Conservation (phyloP, 2,113 vertebrate genomes). For the Progne subis region DNA sequence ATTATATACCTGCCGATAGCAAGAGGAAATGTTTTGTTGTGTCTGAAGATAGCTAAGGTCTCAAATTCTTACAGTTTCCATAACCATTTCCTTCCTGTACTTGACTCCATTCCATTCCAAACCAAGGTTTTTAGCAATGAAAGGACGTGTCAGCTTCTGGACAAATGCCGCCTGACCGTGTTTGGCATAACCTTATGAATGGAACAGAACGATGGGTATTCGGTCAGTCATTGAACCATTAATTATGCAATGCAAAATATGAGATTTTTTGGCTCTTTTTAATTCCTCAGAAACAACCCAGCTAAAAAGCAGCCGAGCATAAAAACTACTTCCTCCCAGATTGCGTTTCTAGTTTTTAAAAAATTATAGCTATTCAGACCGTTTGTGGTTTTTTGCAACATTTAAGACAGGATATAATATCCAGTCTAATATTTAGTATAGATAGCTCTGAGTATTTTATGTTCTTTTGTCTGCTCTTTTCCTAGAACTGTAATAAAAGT, state of each 20-base stretch:
- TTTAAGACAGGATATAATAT: neutral
- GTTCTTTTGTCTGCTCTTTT: neutral
- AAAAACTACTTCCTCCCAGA: neutral
- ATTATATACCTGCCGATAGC: neutral
- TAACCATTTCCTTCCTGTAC: neutral
- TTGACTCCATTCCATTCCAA: neutral
- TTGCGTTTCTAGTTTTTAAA: neutral
- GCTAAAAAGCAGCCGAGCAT: neutral
- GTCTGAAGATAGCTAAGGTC: neutral
- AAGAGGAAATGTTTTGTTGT: neutral
- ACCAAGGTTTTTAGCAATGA: neutral
- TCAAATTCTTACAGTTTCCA: neutral
- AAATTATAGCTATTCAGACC: neutral
- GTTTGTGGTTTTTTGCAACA: fast-evolving
- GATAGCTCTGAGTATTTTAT: neutral
- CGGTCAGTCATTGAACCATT: neutral
- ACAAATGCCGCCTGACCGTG: neutral
- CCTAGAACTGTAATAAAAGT: neutral
- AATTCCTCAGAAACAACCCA: neutral
- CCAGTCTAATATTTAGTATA: neutral
- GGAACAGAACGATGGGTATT: neutral
- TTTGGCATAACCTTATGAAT: neutral
- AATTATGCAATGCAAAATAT: neutral
- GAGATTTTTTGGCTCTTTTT: neutral
- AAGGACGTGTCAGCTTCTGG: neutral